Percentiles rank a stretch among this genome's conserved stretches.
These are phyloP conservation scores for Rynchops niger DNA, from an alignment of 2,113 vertebrate species.

Conservation along the genomic window DNA sequence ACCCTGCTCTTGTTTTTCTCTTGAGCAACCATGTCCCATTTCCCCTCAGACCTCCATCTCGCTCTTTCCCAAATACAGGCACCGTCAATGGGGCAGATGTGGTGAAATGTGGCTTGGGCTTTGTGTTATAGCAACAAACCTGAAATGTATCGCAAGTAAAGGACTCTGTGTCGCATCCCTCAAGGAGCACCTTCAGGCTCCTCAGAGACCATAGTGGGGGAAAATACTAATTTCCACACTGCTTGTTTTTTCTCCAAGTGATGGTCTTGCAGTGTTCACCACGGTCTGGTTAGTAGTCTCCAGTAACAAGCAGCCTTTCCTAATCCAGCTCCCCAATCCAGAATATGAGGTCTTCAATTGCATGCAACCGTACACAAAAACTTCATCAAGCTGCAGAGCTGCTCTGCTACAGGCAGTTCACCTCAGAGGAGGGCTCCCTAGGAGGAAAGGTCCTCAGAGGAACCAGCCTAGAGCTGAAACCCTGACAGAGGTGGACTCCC, in stretches of 20 bases:
- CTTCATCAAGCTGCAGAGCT: background rate
- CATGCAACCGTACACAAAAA: background rate
- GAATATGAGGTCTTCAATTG: rapidly evolving
- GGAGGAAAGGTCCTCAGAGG: background rate
- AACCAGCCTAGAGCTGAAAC: background rate
- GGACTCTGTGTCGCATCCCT: background rate
- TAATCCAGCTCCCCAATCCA: background rate
- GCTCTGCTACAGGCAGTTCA: background rate
- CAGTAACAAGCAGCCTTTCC: background rate
- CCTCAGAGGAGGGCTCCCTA: background rate
- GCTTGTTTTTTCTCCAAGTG: background rate
- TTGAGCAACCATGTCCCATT: background rate
- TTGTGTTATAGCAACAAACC: background rate
- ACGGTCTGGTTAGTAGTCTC: background rate
- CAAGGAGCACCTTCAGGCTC: background rate
- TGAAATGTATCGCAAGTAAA: background rate
- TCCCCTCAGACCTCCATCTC: background rate
- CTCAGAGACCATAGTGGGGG: background rate
- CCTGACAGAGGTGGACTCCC: background rate
- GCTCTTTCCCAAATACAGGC: background rate
- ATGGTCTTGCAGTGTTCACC: background rate
- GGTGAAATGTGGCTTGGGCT: background rate
- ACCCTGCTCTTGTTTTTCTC: background rate
- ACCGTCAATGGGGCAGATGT: too few relatives aligned
- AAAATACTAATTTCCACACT: background rate